phyloP scores from a whole-genome alignment of 1,140 invertebrate genomes.

The Drosophila tristis region DNA sequence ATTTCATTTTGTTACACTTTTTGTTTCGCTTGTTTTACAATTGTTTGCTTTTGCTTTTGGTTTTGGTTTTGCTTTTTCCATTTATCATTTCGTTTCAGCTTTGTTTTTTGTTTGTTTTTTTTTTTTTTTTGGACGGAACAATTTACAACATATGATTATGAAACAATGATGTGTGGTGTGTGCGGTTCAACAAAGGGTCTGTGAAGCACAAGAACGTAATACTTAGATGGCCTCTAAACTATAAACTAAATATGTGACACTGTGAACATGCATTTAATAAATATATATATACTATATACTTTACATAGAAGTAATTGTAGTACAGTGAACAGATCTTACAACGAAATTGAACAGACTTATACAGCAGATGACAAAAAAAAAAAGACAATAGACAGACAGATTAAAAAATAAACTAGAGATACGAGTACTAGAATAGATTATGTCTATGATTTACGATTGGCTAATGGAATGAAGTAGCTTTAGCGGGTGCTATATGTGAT shows the following conservation, averaged over 20 bases:
- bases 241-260: conserved; percentile 40
- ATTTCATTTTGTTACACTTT: conserved; percentile 1
- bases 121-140: conserved; percentile 76
- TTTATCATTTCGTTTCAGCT: conserved; percentile 32
- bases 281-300: conserved; percentile 5
- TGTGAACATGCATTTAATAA: conserved; percentile 10
- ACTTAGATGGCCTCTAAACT: conserved; percentile 58
- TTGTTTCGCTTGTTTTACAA: conserved; percentile 35
- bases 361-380: conserved; percentile 28
- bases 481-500: conserved; percentile 10
- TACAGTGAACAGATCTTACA: conserved; percentile 3
- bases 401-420: conserved; percentile 14
- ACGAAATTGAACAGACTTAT: conserved; percentile 31
- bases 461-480: conserved; percentile 75
- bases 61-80: conserved; percentile 16
- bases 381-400: conserved; percentile 25
- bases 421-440: background rate
- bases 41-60: conserved; percentile 14
- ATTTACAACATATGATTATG: conserved; percentile 83
- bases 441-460: conserved; percentile 43
- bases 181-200: conserved; percentile 45
- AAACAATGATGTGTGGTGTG: conserved; percentile 57
- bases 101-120: conserved; percentile 33
- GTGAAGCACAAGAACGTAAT: conserved; percentile 46
- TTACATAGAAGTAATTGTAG: conserved; percentile 2